Conservation (phyloP, 2,797 vertebrate genomes). For the Sebastes elongatus region DNA sequence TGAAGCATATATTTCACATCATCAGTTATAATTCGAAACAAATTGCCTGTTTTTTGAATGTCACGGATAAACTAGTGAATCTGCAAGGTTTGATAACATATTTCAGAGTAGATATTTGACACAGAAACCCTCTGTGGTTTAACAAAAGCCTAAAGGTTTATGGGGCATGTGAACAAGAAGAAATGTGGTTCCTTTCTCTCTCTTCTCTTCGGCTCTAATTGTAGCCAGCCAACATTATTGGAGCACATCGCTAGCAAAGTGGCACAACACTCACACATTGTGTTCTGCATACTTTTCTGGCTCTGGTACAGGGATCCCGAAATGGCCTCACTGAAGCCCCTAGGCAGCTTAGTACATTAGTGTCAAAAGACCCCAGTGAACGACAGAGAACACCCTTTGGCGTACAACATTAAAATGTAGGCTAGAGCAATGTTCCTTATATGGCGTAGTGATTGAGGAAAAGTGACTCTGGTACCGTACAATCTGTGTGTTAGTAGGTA, state of each 20-base stretch:
- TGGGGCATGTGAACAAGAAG: slow-evolving; percentile 35
- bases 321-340: slow-evolving; percentile 63
- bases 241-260: slow-evolving; percentile 48
- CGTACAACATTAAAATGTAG: slow-evolving; percentile 56
- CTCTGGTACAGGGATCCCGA: slow-evolving; percentile 54
- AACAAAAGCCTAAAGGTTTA: slow-evolving; percentile 48
- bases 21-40: neutral
- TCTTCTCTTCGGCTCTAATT: slow-evolving; percentile 34
- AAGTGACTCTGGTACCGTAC: slow-evolving; percentile 1
- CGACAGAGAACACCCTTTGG: slow-evolving; percentile 65
- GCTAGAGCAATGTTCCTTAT: slow-evolving; percentile 34
- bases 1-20: neutral
- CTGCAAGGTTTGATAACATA: neutral
- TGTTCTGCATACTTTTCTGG: slow-evolving; percentile 47
- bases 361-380: slow-evolving; percentile 66
- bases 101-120: neutral
- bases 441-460: slow-evolving; percentile 26
- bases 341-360: slow-evolving; percentile 76
- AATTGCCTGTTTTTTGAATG: neutral
- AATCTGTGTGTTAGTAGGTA: slow-evolving; percentile 32
- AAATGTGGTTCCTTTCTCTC: slow-evolving; percentile 14
- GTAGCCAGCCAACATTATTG: slow-evolving; percentile 30
- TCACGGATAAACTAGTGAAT: neutral
- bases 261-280: slow-evolving; percentile 42
- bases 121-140: slow-evolving; percentile 14